phyloP scores from a whole-genome alignment of 2,888 invertebrate genomes.

The Drosophila yooni region DNA sequence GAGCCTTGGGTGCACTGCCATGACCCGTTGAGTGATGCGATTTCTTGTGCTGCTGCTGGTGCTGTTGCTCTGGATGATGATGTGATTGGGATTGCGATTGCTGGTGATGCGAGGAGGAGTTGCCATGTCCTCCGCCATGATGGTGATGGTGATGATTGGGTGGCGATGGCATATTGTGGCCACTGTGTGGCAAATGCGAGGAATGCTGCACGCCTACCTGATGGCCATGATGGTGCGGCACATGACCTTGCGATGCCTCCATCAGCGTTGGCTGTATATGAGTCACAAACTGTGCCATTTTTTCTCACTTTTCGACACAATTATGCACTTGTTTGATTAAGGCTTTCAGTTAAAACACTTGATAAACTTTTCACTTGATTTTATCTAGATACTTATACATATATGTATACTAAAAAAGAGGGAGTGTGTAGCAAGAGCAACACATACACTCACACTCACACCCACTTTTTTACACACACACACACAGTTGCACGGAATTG shows the following conservation, averaged over 20 bases:
- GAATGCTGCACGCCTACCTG: constrained; percentile 85
- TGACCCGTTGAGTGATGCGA: constrained; percentile 63
- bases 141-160: constrained; percentile 83
- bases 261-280: constrained; percentile 87
- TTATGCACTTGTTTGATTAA: constrained; percentile 40
- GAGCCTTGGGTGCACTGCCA: constrained; percentile 61
- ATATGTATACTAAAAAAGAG: constrained; percentile 61
- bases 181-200: constrained; percentile 85
- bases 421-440: constrained; percentile 53
- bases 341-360: constrained; percentile 47
- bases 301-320: constrained; percentile 17
- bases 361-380: constrained; percentile 50
- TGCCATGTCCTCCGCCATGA: constrained; percentile 46
- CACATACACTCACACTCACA: constrained; percentile 31
- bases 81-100: constrained; percentile 42
- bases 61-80: constrained; percentile 40
- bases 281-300: constrained; percentile 87
- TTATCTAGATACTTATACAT: constrained; percentile 23
- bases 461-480: constrained; percentile 7
- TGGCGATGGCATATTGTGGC: constrained; percentile 85
- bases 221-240: constrained; percentile 86
- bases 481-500: constrained; percentile 29
- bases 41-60: constrained; percentile 50
- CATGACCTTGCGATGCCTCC: constrained; percentile 87
- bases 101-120: constrained; percentile 54